These are phyloP conservation scores for Montipora cactus DNA, from an alignment of 64 coral and sea anemone species.

Conservation along the genomic window DNA sequence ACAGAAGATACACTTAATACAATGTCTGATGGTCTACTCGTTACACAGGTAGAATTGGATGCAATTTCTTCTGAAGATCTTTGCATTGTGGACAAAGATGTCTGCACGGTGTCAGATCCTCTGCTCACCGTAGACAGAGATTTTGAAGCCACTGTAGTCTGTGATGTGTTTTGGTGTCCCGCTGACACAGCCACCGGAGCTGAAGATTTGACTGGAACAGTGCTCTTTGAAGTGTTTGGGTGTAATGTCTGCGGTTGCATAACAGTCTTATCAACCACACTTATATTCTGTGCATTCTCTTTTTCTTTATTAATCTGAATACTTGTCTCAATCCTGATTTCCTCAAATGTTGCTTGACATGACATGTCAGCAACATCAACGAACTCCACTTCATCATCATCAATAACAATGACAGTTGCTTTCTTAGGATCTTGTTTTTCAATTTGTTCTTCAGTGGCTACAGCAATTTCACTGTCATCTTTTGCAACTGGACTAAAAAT, in stretches of 20 bases:
- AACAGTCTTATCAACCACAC: background rate
- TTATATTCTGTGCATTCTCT: background rate
- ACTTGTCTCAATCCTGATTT: conserved; percentile 2
- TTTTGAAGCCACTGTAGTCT: background rate
- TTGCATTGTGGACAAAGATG: background rate
- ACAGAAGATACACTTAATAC: background rate
- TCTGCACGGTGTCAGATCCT: background rate
- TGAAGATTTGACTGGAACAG: background rate
- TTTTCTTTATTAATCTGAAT: background rate
- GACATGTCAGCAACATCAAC: conserved; percentile 50
- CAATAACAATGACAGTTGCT: conserved; percentile 46
- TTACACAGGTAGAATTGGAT: background rate
- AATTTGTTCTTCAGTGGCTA: background rate
- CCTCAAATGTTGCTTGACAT: conserved; percentile 29
- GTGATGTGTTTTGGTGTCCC: background rate
- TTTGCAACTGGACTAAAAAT: background rate
- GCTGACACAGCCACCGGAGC: background rate
- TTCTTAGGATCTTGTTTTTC: background rate
- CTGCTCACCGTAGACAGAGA: background rate
- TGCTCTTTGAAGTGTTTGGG: background rate
- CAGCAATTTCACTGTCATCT: background rate
- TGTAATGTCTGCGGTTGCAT: background rate
- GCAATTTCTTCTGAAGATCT: background rate
- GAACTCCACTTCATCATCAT: conserved; percentile 25
- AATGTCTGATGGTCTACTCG: conserved; percentile 17